Evolutionary conservation across 1,140 invertebrate species (phyloP).

Genomic region (Zophobas morio): DNA sequence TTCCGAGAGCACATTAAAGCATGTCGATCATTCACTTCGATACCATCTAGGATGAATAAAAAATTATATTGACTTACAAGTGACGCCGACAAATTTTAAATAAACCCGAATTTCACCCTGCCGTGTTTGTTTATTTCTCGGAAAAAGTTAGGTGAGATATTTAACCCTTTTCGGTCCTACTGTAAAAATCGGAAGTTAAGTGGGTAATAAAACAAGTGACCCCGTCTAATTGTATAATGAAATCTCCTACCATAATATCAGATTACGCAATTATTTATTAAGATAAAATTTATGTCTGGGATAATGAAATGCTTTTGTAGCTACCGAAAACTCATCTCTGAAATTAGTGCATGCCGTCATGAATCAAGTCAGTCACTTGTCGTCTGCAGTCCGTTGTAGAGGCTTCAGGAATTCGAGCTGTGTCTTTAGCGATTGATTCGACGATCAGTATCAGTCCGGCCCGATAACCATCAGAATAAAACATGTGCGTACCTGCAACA

Average conservation of each 20-base stretch:
- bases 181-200: not conserved
- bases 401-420: constrained; percentile 35
- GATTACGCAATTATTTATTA: constrained; percentile 41
- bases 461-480: constrained; percentile 39
- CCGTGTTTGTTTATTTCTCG: too few species aligned
- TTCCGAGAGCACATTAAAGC: not conserved
- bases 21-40: constrained; percentile 9
- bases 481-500: constrained; percentile 45
- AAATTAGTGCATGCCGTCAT: constrained; percentile 20
- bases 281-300: constrained; percentile 33
- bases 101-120: constrained; percentile 14
- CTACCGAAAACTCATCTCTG: constrained; percentile 33
- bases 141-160: not conserved
- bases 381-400: constrained; percentile 19
- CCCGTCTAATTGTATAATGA: constrained; percentile 31
- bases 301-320: constrained; percentile 37
- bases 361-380: constrained; percentile 43
- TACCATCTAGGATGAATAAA: not conserved
- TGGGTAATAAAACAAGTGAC: constrained; percentile 26
- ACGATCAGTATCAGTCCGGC: constrained; percentile 29
- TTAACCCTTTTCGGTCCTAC: constrained; percentile 10
- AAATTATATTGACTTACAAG: not conserved
- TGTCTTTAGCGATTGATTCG: constrained; percentile 42
- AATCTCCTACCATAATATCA: constrained; percentile 28
- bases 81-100: constrained; percentile 2